These are phyloP conservation scores for Sebastes vulpes DNA, from an alignment of 2,797 vertebrate genomes.

Conservation along the genomic window DNA sequence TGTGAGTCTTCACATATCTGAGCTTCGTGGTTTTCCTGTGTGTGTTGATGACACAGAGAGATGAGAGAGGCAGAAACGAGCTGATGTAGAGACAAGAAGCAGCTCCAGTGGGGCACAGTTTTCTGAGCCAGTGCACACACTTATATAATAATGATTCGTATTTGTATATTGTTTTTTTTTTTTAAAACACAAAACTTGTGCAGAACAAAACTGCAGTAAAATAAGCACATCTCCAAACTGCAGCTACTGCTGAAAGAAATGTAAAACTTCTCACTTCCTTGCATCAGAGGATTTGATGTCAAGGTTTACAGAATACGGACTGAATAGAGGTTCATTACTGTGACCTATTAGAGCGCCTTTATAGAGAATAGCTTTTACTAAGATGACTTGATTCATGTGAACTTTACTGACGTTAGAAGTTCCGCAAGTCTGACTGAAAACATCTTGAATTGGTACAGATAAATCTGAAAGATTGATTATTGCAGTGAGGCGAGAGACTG, in stretches of 20 bases:
- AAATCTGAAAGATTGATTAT: slow-evolving; percentile 6
- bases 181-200: not conserved
- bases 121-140: slow-evolving; percentile 18
- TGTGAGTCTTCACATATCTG: not conserved
- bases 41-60: slow-evolving; percentile 26
- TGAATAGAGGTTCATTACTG: not conserved
- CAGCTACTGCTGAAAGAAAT: not conserved
- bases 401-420: not conserved
- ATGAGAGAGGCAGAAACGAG: slow-evolving; percentile 36
- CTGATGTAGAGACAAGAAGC: slow-evolving; percentile 34
- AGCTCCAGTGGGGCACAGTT: slow-evolving; percentile 9
- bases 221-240: not conserved
- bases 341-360: not conserved
- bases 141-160: slow-evolving; percentile 23
- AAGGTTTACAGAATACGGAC: not conserved
- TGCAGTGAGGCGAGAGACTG: not conserved
- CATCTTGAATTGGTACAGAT: not conserved
- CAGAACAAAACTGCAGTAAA: not conserved
- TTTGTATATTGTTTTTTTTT: not conserved
- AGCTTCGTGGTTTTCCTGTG: slow-evolving; percentile 25
- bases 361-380: not conserved
- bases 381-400: not conserved
- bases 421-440: not conserved
- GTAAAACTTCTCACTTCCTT: not conserved
- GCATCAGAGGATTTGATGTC: not conserved